Base-by-base conservation (phyloP, 2,888 invertebrate species). In the Atethmia centrago region DNA sequence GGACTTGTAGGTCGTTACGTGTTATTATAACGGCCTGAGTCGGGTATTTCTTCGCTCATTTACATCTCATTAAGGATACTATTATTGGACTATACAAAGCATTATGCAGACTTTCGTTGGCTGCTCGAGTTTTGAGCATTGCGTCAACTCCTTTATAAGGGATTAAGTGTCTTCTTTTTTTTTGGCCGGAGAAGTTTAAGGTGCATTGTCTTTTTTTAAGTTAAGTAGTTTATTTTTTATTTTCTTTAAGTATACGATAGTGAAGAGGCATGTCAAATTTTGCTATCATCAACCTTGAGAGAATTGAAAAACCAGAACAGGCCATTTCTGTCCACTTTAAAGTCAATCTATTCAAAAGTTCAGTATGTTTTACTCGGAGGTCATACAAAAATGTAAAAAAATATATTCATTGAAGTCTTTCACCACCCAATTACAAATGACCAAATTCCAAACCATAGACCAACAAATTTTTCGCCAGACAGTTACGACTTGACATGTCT, bases 1-100 rank as follows among this genome's bases (percentile, higher is more conserved):
- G 93, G 96, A 93, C 95, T 96, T 95, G 95, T 96, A 95, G 95
- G 96, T 96, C 95, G 96, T 96, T 96, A 96, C 95, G 96, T 94
- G 95, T 96, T 96, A 96, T 96, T 95, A 96, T 96, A 96, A 96
- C 95, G 94, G 92, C 88, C 91, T 90, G 93, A 93, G 94, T 91
- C 92, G 94, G 93, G 93, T 95, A 94, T 94, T 95, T 93, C 95
- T 95, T 92, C 92, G 94, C 96, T 96, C 96, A 96, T 96, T 96
- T 96, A 96, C 96, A 96, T 96, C 96, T 96, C 96, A 96, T 96
- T 96, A 96, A 91, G 93, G 92, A 90, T 88, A 90, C 95, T 96
- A 95, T 96, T 95, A 96, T 95, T 94, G 93, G 94, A 92, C 89
- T 90, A 89, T 87, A 90, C 88, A 91, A 89, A 88, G 89, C 86